Conservation (phyloP, 2,888 invertebrate species). For the Conops quadrifasciatus region DNA sequence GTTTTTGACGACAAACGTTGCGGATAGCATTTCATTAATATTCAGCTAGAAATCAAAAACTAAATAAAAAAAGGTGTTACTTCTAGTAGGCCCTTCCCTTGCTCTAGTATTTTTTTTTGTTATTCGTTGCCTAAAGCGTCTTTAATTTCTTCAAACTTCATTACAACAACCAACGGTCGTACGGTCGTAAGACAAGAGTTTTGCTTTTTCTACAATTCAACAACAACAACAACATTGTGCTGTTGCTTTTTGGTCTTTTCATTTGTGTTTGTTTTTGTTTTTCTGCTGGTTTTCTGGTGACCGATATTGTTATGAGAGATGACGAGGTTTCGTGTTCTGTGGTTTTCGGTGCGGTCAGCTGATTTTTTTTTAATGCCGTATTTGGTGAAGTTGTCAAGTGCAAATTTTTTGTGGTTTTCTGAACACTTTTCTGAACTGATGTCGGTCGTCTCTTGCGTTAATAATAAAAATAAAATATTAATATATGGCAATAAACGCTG, state of each 20-base stretch:
- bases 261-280: neutral
- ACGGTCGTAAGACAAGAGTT: constrained; percentile 7
- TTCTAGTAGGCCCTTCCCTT: too few relatives aligned
- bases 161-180: neutral
- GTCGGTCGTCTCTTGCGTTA: neutral
- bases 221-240: too few relatives aligned
- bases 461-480: neutral
- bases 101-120: neutral
- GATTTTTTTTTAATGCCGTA: constrained; percentile 19
- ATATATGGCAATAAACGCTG: neutral
- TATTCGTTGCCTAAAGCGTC: neutral
- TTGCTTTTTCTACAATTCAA: too few relatives aligned
- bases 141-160: constrained; percentile 1
- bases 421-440: neutral
- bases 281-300: constrained; percentile 13
- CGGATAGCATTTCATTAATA: constrained; percentile 4
- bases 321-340: constrained; percentile 4
- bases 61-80: neutral
- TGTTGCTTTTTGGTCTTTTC: too few relatives aligned
- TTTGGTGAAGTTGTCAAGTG: constrained; percentile 27
- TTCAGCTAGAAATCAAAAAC: neutral
- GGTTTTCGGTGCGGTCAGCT: neutral
- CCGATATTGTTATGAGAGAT: constrained; percentile 13
- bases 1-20: constrained; percentile 23
- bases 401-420: constrained; percentile 4